Conservation (phyloP, 1,140 invertebrate species). For the Coenobita brevimanus region DNA sequence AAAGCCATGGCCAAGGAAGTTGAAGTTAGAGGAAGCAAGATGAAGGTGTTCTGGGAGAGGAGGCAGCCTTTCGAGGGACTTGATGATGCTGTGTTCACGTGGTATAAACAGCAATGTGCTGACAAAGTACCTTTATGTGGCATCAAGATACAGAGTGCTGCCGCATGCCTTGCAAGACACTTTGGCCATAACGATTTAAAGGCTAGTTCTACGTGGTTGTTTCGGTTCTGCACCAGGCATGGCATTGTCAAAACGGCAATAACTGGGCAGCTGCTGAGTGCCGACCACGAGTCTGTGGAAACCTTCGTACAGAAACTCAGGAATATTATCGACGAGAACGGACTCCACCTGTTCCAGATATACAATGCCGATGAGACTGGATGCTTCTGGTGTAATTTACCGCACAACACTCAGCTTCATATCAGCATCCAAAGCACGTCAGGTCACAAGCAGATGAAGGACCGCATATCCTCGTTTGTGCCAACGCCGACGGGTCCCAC, state of each 20-base stretch:
- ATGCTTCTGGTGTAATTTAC: too few species aligned
- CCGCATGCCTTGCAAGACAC: not conserved
- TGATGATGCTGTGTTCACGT: not conserved
- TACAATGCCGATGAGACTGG: too few species aligned
- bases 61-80: not conserved
- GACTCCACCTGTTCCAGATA: too few species aligned
- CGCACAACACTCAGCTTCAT: too few species aligned
- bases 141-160: not conserved
- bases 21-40: not conserved
- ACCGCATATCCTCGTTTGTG: too few species aligned
- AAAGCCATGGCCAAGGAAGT: too few species aligned
- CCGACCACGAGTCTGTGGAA: not conserved
- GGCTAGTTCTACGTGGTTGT: too few species aligned
- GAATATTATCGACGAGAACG: too few species aligned
- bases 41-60: not conserved
- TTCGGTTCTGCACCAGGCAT: too few species aligned
- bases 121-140: not conserved
- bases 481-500: too few species aligned
- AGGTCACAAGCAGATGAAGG: too few species aligned
- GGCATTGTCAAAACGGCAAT: not conserved
- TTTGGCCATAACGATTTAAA: not conserved
- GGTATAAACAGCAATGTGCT: not conserved
- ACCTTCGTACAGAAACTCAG: not conserved
- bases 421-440: too few species aligned
- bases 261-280: not conserved